Conservation (phyloP, 1,140 invertebrate genomes). For the Capitella teleta region DNA sequence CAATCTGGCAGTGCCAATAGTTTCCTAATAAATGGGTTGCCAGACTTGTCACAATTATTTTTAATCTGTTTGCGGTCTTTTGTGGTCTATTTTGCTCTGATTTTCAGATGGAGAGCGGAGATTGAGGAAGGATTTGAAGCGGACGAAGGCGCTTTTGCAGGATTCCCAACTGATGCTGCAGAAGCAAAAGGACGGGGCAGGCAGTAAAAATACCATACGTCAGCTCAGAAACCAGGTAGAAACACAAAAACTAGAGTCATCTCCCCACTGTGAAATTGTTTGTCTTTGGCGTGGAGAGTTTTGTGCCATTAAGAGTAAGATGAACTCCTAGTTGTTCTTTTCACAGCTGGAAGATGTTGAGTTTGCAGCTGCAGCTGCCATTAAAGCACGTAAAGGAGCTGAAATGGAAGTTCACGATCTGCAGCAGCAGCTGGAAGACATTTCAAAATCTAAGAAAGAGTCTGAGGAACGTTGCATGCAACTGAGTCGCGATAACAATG, state of each 20-base stretch:
- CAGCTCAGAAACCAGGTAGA: slow-evolving; percentile 71
- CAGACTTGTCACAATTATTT: too few relatives aligned
- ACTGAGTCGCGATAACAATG: slow-evolving; percentile 64
- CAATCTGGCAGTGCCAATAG: too few relatives aligned
- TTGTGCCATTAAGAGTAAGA: slow-evolving; percentile 3
- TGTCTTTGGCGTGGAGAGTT: slow-evolving; percentile 4
- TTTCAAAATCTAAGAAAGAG: slow-evolving; percentile 58
- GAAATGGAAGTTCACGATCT: slow-evolving; percentile 70
- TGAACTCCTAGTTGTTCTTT: slow-evolving; percentile 6
- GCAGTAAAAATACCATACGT: slow-evolving; percentile 67
- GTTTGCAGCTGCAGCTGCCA: slow-evolving; percentile 64
- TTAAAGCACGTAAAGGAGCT: slow-evolving; percentile 68
- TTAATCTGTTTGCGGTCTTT: too few relatives aligned
- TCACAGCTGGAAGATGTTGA: slow-evolving; percentile 75
- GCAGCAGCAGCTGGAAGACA: slow-evolving; percentile 67
- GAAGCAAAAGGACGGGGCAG: slow-evolving; percentile 68
- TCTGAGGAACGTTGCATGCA: slow-evolving; percentile 64
- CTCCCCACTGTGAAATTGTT: slow-evolving; percentile 2
- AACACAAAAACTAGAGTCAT: neutral
- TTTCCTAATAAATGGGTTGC: too few relatives aligned
- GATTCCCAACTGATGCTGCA: slow-evolving; percentile 54
- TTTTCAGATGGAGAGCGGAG: slow-evolving; percentile 28
- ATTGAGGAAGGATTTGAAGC: slow-evolving; percentile 26
- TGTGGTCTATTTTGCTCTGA: too few relatives aligned
- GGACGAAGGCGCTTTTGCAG: slow-evolving; percentile 30